These are phyloP conservation scores for Thereva unica DNA, from an alignment of 2,888 invertebrate genomes.

Conservation along the genomic window DNA sequence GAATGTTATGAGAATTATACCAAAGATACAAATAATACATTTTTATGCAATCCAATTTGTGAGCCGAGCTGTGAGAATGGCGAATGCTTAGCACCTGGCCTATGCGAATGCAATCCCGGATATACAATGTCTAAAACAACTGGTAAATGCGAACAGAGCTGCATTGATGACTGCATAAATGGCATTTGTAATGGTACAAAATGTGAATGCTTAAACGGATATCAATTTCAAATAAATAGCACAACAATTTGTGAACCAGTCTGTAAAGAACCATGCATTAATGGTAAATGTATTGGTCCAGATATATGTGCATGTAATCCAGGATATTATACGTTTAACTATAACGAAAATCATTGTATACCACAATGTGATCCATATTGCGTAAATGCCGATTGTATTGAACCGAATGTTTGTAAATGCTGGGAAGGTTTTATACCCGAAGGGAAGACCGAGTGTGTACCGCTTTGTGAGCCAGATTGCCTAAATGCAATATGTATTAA, in stretches of 20 bases:
- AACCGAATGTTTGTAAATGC: constrained; percentile 34
- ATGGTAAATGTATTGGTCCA: constrained; percentile 59
- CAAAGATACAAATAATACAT: constrained; percentile 7
- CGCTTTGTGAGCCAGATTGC: constrained; percentile 53
- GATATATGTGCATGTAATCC: constrained; percentile 50
- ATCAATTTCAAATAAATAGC: constrained; percentile 47
- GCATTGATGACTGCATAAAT: constrained; percentile 60
- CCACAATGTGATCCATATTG: constrained; percentile 35
- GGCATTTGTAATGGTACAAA: constrained; percentile 53
- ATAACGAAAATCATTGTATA: neutral
- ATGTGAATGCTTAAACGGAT: constrained; percentile 41
- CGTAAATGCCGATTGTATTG: constrained; percentile 15
- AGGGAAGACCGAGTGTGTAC: constrained; percentile 50
- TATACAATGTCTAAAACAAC: neutral
- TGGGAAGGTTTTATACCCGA: constrained; percentile 7
- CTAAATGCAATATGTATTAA: constrained; percentile 58
- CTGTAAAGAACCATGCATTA: constrained; percentile 52
- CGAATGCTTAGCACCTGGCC: constrained; percentile 41
- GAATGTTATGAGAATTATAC: constrained; percentile 9
- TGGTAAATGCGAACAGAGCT: constrained; percentile 53
- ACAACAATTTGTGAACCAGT: constrained; percentile 49
- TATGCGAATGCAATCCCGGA: constrained; percentile 6
- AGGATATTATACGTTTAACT: constrained; percentile 42
- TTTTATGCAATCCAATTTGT: constrained; percentile 10
- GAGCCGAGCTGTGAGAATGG: constrained; percentile 36